A percentile compares a stretch with the other conserved stretches of the same genome.
Evolutionary conservation across 2,113 vertebrate genomes (phyloP).

Genomic region (Octodon degus): DNA sequence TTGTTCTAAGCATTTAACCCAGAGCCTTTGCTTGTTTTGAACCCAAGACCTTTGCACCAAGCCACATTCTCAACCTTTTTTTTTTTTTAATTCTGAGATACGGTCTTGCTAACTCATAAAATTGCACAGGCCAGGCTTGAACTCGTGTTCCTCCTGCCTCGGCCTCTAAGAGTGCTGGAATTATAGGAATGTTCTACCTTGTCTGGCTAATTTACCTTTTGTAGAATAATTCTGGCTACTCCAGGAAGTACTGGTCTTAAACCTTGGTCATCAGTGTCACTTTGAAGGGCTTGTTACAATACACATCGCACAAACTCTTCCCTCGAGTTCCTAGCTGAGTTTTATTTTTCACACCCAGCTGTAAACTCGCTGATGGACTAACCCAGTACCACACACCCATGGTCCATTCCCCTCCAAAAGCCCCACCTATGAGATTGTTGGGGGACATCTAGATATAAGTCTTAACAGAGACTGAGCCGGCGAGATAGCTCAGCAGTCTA

Average conservation of each 20-base stretch:
- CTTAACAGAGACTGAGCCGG: background rate
- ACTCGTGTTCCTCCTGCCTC: background rate
- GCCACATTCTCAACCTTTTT: background rate
- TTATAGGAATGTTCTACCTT: background rate
- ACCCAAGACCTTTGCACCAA: background rate
- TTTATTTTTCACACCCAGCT: background rate
- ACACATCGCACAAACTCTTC: background rate
- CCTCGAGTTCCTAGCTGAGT: background rate
- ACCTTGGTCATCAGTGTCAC: background rate
- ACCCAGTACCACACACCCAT: background rate
- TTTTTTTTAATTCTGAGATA: background rate
- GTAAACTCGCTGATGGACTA: background rate
- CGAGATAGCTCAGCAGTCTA: too few relatives aligned
- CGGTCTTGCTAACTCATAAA: background rate
- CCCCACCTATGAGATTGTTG: background rate
- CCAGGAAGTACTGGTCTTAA: background rate
- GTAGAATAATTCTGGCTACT: background rate
- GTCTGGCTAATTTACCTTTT: background rate
- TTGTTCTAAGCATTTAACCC: background rate
- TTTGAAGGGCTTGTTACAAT: background rate
- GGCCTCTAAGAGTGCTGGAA: background rate
- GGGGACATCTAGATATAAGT: background rate
- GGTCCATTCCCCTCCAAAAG: background rate
- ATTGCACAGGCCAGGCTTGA: background rate
- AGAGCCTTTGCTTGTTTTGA: background rate